phyloP scores from a whole-genome alignment of 1,140 invertebrate species.

The Notospermus geniculatus region DNA sequence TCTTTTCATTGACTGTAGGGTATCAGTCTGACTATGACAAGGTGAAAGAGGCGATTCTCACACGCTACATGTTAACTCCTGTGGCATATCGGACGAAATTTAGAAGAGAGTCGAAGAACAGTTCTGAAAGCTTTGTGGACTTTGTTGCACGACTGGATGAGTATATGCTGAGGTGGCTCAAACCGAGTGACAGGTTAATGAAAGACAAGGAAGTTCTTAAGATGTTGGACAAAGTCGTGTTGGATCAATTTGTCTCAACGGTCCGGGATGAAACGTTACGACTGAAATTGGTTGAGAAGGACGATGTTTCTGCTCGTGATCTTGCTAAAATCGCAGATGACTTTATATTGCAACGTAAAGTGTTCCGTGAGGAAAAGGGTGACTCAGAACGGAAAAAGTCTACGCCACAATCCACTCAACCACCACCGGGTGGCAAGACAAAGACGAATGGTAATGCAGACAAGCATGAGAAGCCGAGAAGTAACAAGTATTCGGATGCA shows the following conservation, averaged over 20 bases:
- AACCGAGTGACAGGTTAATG: neutral
- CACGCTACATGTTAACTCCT: neutral
- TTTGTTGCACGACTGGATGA: constrained; percentile 7
- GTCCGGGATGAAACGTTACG: neutral
- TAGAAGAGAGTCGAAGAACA: neutral
- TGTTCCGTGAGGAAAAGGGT: neutral
- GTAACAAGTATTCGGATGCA: neutral
- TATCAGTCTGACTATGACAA: neutral
- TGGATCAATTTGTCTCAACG: neutral
- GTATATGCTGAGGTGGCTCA: neutral
- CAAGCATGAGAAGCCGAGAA: neutral
- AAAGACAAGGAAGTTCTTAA: neutral
- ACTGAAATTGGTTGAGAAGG: neutral
- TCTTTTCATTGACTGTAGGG: neutral
- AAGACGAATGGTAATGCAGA: neutral
- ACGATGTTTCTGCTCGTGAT: neutral
- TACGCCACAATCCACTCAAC: neutral
- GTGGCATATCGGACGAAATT: constrained; percentile 4
- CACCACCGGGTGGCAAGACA: neutral
- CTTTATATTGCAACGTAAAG: neutral
- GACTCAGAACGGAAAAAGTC: neutral
- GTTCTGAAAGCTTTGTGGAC: neutral
- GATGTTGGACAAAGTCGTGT: neutral
- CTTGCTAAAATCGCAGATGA: neutral
- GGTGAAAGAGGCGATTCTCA: neutral